Evolutionary conservation across 2,113 vertebrate species (phyloP), one percentile per base, ranked within the genome.

Genomic region (Microtus montanus): DNA sequence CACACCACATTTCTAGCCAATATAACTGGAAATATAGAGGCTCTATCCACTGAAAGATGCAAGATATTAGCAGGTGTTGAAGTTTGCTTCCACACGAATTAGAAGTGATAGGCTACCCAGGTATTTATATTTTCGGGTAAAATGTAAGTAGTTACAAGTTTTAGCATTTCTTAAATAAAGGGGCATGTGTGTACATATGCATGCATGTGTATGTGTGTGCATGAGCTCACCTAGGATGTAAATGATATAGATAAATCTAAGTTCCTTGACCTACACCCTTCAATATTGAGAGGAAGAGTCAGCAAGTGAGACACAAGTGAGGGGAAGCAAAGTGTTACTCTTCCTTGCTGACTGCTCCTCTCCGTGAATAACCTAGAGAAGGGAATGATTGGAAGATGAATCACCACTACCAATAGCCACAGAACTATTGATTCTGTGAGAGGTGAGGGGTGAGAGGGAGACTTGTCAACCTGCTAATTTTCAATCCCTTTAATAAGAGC

Each of bases 221-320:
- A 38, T 58, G 19, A 9, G 58, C 2, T 89, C 66, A 82, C 49
- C 7, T 47, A 89, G 5, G 24, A 7, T 89, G 20, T 93, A 61
- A 91, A 89, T 6, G 24, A 96, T 44, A 8, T 84, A 87, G 44
- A 38, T 64, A 73, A 87, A 92, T 88, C 44, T 20, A 79, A 89
- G 14, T 74, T 47, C 33, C 9, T 38, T 54, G 14, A 52, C 13
- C 52, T 52, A n/a, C 22, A 58, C 26, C 64, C 22, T 92, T 28
- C 47, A 91, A 30, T 89, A 20, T 49, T 52, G 28, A 49, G 28
- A 85, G 30, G 4, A 41, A 28, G 7, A 83, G 54, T 83, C 20
- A 63, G 20, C 52, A 82, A 38, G 35, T 22, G 33, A n/a, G 79
- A 12, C 17, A n/a, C 35, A 80, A n/a, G 2, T n/a, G 20, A 88